A percentile compares a stretch with the other conserved stretches of the same genome.
These are phyloP conservation scores for Galago senegalensis DNA, from an alignment of 2,797 vertebrate species.

Conservation along the genomic window DNA sequence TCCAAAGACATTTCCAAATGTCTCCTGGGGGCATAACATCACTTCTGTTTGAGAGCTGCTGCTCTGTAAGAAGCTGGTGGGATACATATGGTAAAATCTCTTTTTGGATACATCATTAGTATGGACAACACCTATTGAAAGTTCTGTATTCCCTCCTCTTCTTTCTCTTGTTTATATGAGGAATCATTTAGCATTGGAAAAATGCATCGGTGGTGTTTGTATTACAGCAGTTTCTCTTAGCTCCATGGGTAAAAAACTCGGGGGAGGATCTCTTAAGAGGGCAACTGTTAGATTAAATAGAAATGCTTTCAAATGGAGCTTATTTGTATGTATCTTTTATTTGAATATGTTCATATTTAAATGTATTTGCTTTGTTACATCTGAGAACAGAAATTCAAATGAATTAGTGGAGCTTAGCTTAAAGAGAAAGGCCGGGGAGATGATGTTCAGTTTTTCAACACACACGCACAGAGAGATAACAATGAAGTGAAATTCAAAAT, in stretches of 20 bases:
- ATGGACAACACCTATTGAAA: not conserved
- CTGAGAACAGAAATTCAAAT: constrained; percentile 65
- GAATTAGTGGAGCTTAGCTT: constrained; percentile 30
- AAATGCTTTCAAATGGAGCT: constrained; percentile 55
- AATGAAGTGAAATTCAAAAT: constrained; percentile 56
- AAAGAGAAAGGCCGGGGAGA: constrained; percentile 27
- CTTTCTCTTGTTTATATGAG: constrained; percentile 4
- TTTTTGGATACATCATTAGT: constrained; percentile 8
- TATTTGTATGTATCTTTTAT: constrained; percentile 20
- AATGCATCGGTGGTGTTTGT: not conserved
- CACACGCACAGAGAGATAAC: not conserved
- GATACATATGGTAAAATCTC: not conserved
- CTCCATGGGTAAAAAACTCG: not conserved
- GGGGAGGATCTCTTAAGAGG: not conserved
- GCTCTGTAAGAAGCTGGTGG: not conserved
- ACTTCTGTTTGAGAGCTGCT: not conserved
- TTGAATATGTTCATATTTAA: constrained; percentile 48
- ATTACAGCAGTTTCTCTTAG: constrained; percentile 35
- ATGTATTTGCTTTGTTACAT: constrained; percentile 23
- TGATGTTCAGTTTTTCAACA: constrained; percentile 15
- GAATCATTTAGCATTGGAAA: constrained; percentile 35
- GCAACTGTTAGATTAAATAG: constrained; percentile 63
- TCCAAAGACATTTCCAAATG: not conserved
- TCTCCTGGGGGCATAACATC: not conserved
- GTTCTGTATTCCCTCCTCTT: not conserved